These are phyloP conservation scores for Aurelia coerulea DNA, from an alignment of 30 jellyfish, hydroid and myxozoan genomes.

Conservation along the genomic window DNA sequence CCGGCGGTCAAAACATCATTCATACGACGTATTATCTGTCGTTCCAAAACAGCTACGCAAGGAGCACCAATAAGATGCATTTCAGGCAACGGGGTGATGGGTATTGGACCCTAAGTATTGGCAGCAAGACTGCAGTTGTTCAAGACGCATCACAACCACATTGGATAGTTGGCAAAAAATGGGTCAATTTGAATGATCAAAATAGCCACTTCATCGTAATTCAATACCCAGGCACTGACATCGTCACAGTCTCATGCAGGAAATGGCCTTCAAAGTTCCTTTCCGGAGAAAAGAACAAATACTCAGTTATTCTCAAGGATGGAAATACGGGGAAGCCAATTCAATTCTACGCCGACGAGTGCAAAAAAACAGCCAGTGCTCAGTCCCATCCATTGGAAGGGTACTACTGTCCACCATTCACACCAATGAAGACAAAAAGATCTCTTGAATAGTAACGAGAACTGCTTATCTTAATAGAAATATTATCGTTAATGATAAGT, in stretches of 20 bases:
- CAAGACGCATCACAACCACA: slow-evolving; percentile 16
- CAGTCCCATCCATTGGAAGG: slow-evolving; percentile 16
- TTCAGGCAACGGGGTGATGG: slow-evolving; percentile 26
- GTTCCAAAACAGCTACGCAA: slow-evolving; percentile 1
- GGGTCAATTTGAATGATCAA: slow-evolving; percentile 3
- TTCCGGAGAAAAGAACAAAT: neutral
- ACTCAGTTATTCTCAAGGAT: slow-evolving; percentile 15
- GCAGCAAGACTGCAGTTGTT: neutral
- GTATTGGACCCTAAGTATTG: slow-evolving; percentile 7
- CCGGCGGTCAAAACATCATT: neutral
- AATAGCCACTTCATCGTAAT: slow-evolving; percentile 43
- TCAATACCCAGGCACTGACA: slow-evolving; percentile 30
- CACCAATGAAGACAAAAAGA: neutral
- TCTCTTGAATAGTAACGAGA: too few relatives aligned
- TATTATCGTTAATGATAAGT: too few relatives aligned
- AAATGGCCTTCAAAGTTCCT: slow-evolving; percentile 44
- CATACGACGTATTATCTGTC: slow-evolving; percentile 12
- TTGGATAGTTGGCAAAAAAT: neutral
- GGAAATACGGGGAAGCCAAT: slow-evolving; percentile 31
- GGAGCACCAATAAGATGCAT: slow-evolving; percentile 4
- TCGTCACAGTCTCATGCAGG: slow-evolving; percentile 33
- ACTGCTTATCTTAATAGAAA: too few relatives aligned
- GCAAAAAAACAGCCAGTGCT: slow-evolving; percentile 14
- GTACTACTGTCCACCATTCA: slow-evolving; percentile 32
- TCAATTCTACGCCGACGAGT: slow-evolving; percentile 19